A percentile compares a stretch with the other conserved stretches of the same genome.
phyloP scores from a whole-genome alignment of 2,797 vertebrate species.

The Peromyscus nudipes region DNA sequence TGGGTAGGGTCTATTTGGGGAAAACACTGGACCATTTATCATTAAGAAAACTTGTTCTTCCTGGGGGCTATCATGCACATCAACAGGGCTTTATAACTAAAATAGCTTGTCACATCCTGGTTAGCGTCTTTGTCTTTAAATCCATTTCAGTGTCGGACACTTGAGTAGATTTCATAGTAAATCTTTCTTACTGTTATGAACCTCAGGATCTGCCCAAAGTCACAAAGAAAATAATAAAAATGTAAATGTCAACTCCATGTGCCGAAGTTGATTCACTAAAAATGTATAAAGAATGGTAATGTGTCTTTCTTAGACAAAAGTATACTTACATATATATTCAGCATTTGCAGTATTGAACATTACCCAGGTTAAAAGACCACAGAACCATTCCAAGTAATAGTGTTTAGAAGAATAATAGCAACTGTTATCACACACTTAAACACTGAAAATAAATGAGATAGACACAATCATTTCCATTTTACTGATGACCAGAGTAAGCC shows the following conservation, averaged over 20 bases:
- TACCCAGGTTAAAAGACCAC: conserved; percentile 41
- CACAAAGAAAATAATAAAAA: conserved; percentile 56
- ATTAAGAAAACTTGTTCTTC: conserved; percentile 44
- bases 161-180: conserved; percentile 2
- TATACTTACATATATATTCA: not conserved
- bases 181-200: conserved; percentile 4
- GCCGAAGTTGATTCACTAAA: conserved; percentile 41
- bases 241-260: not conserved
- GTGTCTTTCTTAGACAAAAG: conserved; percentile 58
- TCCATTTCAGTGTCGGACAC: not conserved
- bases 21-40: conserved; percentile 16
- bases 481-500: not conserved
- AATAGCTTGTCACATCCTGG: conserved; percentile 54
- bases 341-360: conserved; percentile 44
- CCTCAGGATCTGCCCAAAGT: conserved; percentile 13
- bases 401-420: conserved; percentile 6
- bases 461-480: not conserved
- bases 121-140: conserved; percentile 31
- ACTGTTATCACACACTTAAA: not conserved
- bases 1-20: not conserved
- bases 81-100: conserved; percentile 13
- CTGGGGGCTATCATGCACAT: not conserved
- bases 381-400: conserved; percentile 32
- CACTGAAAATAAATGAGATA: not conserved
- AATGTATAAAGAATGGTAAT: not conserved